Conservation (phyloP, 2,113 vertebrate genomes). For the Thomomys bottae region DNA sequence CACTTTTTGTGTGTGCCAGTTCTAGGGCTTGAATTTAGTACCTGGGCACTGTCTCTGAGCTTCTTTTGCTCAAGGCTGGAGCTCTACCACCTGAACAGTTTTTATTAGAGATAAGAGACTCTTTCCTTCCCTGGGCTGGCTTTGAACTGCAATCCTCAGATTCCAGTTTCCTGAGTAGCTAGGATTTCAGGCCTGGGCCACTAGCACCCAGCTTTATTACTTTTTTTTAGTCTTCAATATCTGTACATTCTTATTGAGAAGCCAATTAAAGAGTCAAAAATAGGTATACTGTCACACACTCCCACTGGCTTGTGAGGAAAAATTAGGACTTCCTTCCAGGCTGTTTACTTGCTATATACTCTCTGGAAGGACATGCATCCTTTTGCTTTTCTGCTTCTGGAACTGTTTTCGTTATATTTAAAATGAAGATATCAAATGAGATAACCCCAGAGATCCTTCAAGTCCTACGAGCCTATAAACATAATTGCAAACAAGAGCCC, state of each 20-base stretch:
- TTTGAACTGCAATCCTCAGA: too few species aligned
- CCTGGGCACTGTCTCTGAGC: too few species aligned
- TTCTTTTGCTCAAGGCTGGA: too few species aligned
- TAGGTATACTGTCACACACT: neutral
- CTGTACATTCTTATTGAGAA: constrained; percentile 28
- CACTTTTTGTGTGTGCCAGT: neutral
- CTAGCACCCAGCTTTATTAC: too few species aligned
- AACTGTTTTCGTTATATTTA: neutral
- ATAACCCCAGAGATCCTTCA: neutral
- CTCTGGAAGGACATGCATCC: neutral
- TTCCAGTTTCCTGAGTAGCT: too few species aligned
- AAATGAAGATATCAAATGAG: neutral
- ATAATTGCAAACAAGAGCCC: neutral
- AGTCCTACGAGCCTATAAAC: constrained; percentile 17
- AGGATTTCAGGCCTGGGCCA: too few species aligned
- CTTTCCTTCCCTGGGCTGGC: too few species aligned
- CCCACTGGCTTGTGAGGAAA: neutral
- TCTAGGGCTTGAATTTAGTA: too few species aligned
- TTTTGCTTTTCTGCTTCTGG: constrained; percentile 24
- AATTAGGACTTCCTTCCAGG: neutral
- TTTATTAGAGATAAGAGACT: too few species aligned
- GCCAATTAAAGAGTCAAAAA: constrained; percentile 39
- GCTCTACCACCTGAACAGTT: too few species aligned
- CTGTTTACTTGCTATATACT: neutral
- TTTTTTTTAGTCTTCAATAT: neutral